Evolutionary conservation across 2,797 vertebrate genomes (phyloP).

Genomic region (Allobates femoralis): DNA sequence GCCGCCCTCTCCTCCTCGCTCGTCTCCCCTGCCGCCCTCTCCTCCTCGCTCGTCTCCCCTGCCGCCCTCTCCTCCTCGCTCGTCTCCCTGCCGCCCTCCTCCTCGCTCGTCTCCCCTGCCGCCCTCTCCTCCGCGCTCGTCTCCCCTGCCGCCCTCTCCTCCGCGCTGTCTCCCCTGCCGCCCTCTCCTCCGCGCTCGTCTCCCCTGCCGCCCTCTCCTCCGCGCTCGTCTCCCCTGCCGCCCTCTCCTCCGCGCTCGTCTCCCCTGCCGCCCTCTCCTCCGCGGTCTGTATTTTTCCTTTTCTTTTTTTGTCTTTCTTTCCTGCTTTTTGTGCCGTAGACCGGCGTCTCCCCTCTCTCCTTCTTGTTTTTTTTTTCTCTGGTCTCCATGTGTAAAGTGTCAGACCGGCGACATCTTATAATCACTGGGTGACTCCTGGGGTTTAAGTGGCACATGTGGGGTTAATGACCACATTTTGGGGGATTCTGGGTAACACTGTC

Average conservation of each 20-base stretch:
- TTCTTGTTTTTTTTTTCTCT: background rate
- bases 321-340: too few relatives aligned
- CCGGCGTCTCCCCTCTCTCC: too few relatives aligned
- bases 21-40: too few relatives aligned
- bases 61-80: background rate
- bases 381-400: slow-evolving; percentile 16
- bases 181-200: background rate
- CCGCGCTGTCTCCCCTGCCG: too few relatives aligned
- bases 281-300: background rate
- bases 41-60: background rate
- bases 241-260: background rate
- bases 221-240: background rate
- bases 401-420: slow-evolving; percentile 10
- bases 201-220: background rate
- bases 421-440: slow-evolving; percentile 32
- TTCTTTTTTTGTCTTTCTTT: background rate
- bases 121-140: background rate
- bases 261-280: background rate
- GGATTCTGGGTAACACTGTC: background rate
- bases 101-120: background rate
- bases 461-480: background rate
- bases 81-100: background rate
- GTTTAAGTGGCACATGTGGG: background rate
- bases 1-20: too few relatives aligned
- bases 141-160: background rate